Evolutionary conservation across 1,140 invertebrate species (phyloP).

Genomic region (Holcopasites calliopsidis): DNA sequence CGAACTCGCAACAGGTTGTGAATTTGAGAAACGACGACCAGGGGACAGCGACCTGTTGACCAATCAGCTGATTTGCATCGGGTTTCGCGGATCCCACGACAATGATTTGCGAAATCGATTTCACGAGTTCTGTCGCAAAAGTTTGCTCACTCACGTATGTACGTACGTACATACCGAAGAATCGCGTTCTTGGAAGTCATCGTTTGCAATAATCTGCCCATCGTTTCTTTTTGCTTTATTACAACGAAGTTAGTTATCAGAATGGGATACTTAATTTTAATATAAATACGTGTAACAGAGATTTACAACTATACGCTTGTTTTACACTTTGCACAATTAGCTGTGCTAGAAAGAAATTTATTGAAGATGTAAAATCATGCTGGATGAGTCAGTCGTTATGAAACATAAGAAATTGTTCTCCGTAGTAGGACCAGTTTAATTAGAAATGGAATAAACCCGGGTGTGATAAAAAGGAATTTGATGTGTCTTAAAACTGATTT

Average conservation of each 20-base stretch:
- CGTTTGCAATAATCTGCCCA: not conserved
- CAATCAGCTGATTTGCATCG: not conserved
- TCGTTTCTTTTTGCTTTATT: not conserved
- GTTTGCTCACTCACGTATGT: conserved; percentile 21
- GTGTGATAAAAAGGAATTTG: too few relatives aligned
- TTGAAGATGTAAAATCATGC: not conserved
- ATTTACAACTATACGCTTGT: not conserved
- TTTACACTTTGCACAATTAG: not conserved
- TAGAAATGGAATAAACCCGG: too few relatives aligned
- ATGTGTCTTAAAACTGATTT: too few relatives aligned
- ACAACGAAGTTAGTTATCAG: too few relatives aligned
- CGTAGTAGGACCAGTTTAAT: not conserved
- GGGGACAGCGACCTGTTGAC: not conserved
- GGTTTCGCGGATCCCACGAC: not conserved
- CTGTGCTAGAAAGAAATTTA: too few relatives aligned
- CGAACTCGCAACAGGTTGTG: not conserved
- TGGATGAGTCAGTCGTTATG: not conserved
- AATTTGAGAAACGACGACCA: not conserved
- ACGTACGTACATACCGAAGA: too few relatives aligned
- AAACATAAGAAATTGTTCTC: not conserved
- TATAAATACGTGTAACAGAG: not conserved
- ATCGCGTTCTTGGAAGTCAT: not conserved
- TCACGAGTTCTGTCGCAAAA: not conserved
- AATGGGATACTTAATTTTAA: not conserved
- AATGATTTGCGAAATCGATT: conserved; percentile 5